Evolutionary conservation across 2,888 invertebrate species (phyloP).

Genomic region (Parnassius apollo): DNA sequence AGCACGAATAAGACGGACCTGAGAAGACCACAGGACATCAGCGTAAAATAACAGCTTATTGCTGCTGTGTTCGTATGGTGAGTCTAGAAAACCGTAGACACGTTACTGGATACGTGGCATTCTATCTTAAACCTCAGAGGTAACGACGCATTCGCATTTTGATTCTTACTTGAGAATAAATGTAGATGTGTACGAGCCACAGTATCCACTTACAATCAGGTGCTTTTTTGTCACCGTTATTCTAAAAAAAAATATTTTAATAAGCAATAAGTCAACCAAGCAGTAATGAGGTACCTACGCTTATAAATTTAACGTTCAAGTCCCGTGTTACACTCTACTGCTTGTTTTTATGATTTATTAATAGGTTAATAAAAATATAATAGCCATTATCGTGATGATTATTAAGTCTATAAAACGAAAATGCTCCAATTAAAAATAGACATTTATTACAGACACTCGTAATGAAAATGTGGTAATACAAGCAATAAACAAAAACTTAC

Average conservation of each 20-base stretch:
- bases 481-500: conserved; percentile 63
- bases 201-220: too few relatives aligned
- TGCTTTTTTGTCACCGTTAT: too few relatives aligned
- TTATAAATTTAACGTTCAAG: conserved; percentile 18
- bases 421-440: conserved; percentile 64
- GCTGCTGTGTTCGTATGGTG: too few relatives aligned
- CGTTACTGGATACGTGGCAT: too few relatives aligned
- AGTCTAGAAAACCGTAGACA: too few relatives aligned
- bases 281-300: conserved; percentile 7
- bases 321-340: conserved; percentile 27
- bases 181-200: too few relatives aligned
- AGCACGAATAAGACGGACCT: too few relatives aligned
- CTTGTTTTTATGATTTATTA: conserved; percentile 29
- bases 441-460: conserved; percentile 53
- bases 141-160: too few relatives aligned
- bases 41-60: too few relatives aligned
- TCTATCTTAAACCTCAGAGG: too few relatives aligned
- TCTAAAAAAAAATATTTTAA: background rate
- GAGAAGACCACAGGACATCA: too few relatives aligned
- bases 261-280: conserved; percentile 17
- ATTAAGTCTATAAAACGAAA: conserved; percentile 60
- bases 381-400: conserved; percentile 58
- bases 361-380: conserved; percentile 34
- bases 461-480: conserved; percentile 54
- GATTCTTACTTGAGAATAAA: too few relatives aligned